Conservation (phyloP, 2,888 invertebrate genomes). For the Poecilobothrus nobilitatus region DNA sequence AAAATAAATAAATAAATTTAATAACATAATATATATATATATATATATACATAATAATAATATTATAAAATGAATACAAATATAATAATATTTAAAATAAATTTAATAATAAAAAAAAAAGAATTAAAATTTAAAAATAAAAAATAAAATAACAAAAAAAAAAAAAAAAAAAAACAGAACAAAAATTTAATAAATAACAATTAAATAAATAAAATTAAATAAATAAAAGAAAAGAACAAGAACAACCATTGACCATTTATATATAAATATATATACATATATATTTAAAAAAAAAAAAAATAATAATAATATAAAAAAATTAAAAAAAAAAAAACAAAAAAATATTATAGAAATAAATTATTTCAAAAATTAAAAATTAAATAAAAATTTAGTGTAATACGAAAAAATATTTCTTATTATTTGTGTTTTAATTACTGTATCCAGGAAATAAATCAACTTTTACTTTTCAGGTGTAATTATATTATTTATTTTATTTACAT, state of each 20-base stretch:
- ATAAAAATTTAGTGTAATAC: conserved; percentile 6
- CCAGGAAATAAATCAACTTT: too few relatives aligned
- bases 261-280: neutral
- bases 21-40: too few relatives aligned
- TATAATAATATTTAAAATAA: neutral
- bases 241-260: conserved; percentile 6
- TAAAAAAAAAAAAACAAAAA: neutral
- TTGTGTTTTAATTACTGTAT: too few relatives aligned
- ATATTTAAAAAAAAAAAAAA: neutral
- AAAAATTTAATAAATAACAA: neutral
- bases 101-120: neutral
- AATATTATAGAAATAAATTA: conserved; percentile 4
- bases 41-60: too few relatives aligned
- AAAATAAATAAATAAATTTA: too few relatives aligned
- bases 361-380: conserved; percentile 6
- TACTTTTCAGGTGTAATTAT: too few relatives aligned
- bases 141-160: neutral
- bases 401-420: neutral
- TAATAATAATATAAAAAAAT: neutral
- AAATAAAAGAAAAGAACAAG: neutral
- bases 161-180: neutral
- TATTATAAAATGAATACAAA: too few relatives aligned
- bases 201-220: neutral
- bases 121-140: neutral
- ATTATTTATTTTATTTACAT: too few relatives aligned